Evolutionary conservation across 2,888 invertebrate species (phyloP).

Genomic region (Synergus japonicus): DNA sequence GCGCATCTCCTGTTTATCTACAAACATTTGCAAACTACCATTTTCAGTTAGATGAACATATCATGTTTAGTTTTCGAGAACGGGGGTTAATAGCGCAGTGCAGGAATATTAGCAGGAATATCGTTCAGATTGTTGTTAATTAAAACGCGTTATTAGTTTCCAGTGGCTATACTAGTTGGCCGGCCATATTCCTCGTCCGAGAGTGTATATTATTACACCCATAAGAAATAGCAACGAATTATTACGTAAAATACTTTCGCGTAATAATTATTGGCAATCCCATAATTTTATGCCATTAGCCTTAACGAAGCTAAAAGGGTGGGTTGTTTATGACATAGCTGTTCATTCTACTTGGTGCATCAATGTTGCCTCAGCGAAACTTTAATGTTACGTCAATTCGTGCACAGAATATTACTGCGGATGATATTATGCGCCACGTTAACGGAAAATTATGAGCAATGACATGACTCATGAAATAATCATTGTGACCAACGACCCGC

Average conservation of each 20-base stretch:
- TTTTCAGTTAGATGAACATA: conserved; percentile 5
- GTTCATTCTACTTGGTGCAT: conserved; percentile 29
- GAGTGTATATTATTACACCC: not conserved
- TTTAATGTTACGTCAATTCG: conserved; percentile 30
- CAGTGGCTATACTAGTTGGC: not conserved
- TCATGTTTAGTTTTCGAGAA: conserved; percentile 32
- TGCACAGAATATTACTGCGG: conserved; percentile 14
- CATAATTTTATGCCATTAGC: conserved; percentile 10
- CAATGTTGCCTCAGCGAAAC: conserved; percentile 41
- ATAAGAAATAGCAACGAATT: conserved; percentile 27
- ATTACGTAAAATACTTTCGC: conserved; percentile 20
- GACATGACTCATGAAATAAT: conserved; percentile 39
- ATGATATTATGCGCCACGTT: conserved; percentile 31
- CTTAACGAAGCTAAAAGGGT: conserved; percentile 20
- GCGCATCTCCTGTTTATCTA: no score
- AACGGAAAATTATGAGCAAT: conserved; percentile 37
- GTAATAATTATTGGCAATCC: conserved; percentile 30
- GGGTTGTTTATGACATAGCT: conserved; percentile 22
- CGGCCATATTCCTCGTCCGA: not conserved
- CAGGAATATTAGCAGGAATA: conserved; percentile 40
- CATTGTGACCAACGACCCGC: not conserved
- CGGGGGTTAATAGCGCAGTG: conserved; percentile 32
- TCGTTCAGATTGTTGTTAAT: conserved; percentile 39
- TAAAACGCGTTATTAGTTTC: conserved; percentile 47
- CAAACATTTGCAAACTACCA: not conserved